Evolutionary conservation across 1,140 invertebrate species (phyloP), one percentile per base, ranked within the genome.

Genomic region (Grapholita molesta): DNA sequence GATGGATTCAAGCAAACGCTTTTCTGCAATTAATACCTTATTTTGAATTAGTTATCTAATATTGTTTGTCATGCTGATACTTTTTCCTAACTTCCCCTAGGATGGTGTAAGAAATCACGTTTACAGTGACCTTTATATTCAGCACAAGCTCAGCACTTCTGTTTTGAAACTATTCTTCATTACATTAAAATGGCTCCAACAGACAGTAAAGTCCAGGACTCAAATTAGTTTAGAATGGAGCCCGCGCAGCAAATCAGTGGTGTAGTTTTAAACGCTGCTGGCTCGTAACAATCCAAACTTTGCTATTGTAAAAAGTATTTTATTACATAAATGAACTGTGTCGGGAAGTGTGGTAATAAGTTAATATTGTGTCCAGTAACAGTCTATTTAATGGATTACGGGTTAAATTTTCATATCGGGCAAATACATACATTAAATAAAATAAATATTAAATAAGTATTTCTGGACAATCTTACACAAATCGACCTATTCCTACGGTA

Each of bases 221-320:
- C n/a, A 61, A 61, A 61, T 61, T 25, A 61, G 55, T 61, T 61
- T 61, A 61, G 55, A 61, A 61, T 61, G 24, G 21, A 25, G 55
- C 55, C 32, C 55, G 24, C 53, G 15, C 24, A 61, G 12, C 28
- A n/a, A 18, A 61, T 61, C 55, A 28, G 53, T 30, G 12, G 21
- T 3, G 12, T 61, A 61, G 55, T 61, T 61, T 61, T 15, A 61
- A 61, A 61, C 28, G 55, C 24, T 53, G 32, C 32, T 33, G 7
- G 24, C 25, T 61, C n/a, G 55, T 15, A 28, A 61, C 55, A 61
- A 28, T 61, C 55, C 30, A 61, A 61, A 61, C n/a, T 61, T 61
- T 61, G 30, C 1, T 15, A 48, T 5, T 15, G 25, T 28, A 28
- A 32, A 25, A 28, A 61, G 24, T 61, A 28, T 32, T 61, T 61